Conservation (phyloP, 2,888 invertebrate species). For the Eurytoma californica region DNA sequence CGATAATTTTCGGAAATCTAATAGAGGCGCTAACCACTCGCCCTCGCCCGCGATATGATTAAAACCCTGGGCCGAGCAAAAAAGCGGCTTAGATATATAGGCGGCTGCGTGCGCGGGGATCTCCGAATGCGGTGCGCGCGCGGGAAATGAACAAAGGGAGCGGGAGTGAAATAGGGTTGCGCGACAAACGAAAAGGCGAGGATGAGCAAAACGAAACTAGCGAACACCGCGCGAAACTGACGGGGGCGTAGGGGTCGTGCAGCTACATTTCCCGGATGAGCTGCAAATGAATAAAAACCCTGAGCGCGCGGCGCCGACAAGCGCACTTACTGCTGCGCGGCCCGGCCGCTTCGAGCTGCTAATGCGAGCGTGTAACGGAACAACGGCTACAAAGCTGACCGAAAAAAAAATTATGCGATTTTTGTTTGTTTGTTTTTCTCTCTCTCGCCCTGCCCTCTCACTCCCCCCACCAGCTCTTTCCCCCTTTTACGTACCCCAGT, state of each 20-base stretch:
- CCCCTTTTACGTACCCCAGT: too few species aligned
- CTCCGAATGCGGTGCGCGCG: slow-evolving; percentile 8
- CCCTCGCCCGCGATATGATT: slow-evolving; percentile 53
- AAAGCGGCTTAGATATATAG: slow-evolving; percentile 1
- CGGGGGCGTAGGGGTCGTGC: slow-evolving; percentile 51
- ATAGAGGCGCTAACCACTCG: slow-evolving; percentile 35
- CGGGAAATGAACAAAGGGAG: slow-evolving; percentile 12
- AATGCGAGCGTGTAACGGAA: slow-evolving; percentile 34
- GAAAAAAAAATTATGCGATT: slow-evolving; percentile 27
- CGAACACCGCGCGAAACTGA: slow-evolving; percentile 23
- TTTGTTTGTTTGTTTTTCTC: neutral
- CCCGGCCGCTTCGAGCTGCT: slow-evolving; percentile 26
- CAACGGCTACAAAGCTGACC: slow-evolving; percentile 12
- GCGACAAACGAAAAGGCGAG: slow-evolving; percentile 17
- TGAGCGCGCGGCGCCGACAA: slow-evolving; percentile 46
- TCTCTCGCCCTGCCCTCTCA: slow-evolving; percentile 2
- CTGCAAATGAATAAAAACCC: slow-evolving; percentile 61
- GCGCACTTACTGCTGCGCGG: slow-evolving; percentile 53
- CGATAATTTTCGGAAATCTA: slow-evolving; percentile 50
- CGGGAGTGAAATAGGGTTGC: too few species aligned
- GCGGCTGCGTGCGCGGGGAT: slow-evolving; percentile 53
- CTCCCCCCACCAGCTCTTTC: too few species aligned
- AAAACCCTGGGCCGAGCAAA: slow-evolving; percentile 45
- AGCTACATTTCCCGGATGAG: slow-evolving; percentile 64
- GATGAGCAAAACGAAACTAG: neutral